Percentiles rank a stretch among this genome's conserved stretches.
Evolutionary conservation across 2,113 vertebrate genomes (phyloP).

Genomic region (Steatornis caripensis): DNA sequence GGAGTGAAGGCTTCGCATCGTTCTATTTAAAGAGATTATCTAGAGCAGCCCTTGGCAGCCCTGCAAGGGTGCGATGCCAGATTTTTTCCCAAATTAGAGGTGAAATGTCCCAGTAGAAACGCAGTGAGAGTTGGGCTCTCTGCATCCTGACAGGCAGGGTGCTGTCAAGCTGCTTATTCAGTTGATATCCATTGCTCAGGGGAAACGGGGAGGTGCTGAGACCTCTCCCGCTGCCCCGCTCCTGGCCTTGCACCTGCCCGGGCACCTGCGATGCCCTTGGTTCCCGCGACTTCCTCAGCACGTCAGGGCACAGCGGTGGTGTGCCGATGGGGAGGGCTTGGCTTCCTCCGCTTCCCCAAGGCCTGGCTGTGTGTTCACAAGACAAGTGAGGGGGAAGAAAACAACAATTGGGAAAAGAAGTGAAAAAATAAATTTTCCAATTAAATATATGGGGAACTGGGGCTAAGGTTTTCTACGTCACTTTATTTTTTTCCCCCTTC

Average conservation of each 20-base stretch:
- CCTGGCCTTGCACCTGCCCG: neutral
- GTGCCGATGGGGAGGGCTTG: neutral
- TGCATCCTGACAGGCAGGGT: neutral
- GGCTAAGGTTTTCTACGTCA: neutral
- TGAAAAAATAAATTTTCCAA: neutral
- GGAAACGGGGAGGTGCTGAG: neutral
- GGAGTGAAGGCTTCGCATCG: neutral
- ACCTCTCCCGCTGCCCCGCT: accelerated
- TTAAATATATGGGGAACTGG: neutral
- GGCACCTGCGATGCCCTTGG: neutral
- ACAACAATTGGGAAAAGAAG: neutral
- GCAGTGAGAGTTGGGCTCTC: neutral
- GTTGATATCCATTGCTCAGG: accelerated
- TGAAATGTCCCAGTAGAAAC: constrained; percentile 14
- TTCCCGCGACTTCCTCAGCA: too few species aligned
- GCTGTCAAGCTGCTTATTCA: neutral
- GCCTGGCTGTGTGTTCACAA: neutral
- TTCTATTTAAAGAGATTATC: constrained; percentile 51
- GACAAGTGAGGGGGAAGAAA: neutral
- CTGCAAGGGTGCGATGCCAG: neutral
- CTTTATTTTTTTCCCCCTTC: neutral
- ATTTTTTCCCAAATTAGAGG: constrained; percentile 26
- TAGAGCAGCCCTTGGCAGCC: constrained; percentile 25
- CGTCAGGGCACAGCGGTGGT: neutral
- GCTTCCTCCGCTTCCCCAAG: neutral